Conservation (phyloP, 2,888 invertebrate genomes). For the Leptarthrus brevirostris region DNA sequence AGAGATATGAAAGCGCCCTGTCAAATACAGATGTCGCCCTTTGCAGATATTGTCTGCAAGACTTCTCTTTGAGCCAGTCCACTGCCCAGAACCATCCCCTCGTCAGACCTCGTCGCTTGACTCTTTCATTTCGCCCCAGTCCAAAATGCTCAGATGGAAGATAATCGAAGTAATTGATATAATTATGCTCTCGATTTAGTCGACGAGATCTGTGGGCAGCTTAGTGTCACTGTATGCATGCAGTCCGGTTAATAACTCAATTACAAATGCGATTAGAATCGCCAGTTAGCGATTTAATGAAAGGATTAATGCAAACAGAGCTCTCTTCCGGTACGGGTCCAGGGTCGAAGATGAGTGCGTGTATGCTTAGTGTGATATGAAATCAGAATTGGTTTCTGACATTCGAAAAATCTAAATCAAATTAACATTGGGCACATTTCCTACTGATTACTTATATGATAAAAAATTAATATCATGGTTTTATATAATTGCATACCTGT, state of each 20-base stretch:
- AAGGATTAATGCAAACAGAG: conserved; percentile 40
- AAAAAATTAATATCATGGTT: too few species aligned
- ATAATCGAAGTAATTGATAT: conserved; percentile 64
- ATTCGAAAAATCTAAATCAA: too few species aligned
- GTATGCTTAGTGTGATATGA: too few species aligned
- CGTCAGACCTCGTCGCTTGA: background rate
- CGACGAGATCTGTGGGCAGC: conserved; percentile 26
- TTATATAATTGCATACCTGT: too few species aligned
- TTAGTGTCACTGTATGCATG: conserved; percentile 11
- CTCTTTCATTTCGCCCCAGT: conserved; percentile 24
- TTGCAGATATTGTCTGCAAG: conserved; percentile 48
- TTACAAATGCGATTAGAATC: conserved; percentile 50
- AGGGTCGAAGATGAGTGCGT: too few species aligned
- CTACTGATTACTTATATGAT: too few species aligned
- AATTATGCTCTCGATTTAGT: conserved; percentile 65
- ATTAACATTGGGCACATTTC: too few species aligned
- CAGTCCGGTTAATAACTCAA: conserved; percentile 51
- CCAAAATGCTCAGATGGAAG: conserved; percentile 58
- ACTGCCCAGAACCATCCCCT: background rate
- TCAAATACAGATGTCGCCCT: conserved; percentile 52
- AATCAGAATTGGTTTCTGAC: too few species aligned
- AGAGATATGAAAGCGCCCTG: conserved; percentile 51
- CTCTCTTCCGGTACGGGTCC: too few species aligned
- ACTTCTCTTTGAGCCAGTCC: conserved; percentile 10
- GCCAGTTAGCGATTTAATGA: conserved; percentile 44